phyloP scores from a whole-genome alignment of 2,888 invertebrate genomes.

The Oligia strigilis region DNA sequence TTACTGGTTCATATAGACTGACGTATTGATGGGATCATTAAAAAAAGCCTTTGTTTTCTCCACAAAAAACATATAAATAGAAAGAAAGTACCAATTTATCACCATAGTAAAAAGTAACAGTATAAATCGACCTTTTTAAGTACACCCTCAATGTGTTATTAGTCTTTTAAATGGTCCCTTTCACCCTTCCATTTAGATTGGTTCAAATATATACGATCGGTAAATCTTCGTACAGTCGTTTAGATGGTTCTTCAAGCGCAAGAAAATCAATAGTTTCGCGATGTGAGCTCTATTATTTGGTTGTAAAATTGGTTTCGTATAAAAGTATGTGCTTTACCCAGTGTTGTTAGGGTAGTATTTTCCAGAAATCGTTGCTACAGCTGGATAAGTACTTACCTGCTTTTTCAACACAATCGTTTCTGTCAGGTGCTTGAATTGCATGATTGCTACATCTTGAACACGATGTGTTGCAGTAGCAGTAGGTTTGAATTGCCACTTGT shows the following conservation, averaged over 20 bases:
- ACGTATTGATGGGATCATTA: neutral
- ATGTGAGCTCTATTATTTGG: conserved; percentile 36
- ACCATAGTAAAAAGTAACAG: conserved; percentile 39
- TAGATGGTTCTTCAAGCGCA: conserved; percentile 41
- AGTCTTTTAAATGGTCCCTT: conserved; percentile 53
- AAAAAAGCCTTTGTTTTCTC: neutral
- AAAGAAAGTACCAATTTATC: conserved; percentile 30
- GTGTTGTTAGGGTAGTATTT: neutral
- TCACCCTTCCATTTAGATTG: conserved; percentile 50
- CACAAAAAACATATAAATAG: conserved; percentile 16
- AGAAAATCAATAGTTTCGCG: conserved; percentile 28
- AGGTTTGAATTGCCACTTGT: neutral
- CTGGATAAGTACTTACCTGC: neutral
- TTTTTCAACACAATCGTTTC: neutral
- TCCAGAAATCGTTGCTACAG: neutral
- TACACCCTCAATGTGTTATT: conserved; percentile 60
- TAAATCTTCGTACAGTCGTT: conserved; percentile 56
- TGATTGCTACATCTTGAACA: neutral
- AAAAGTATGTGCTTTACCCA: neutral
- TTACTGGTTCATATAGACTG: neutral
- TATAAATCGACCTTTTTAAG: conserved; percentile 56
- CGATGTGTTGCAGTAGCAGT: neutral
- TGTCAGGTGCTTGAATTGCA: neutral
- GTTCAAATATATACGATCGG: conserved; percentile 53
- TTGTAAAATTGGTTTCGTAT: conserved; percentile 27